phyloP scores from a whole-genome alignment of 2,797 vertebrate genomes.

The Heteromormyrus szaboi region DNA sequence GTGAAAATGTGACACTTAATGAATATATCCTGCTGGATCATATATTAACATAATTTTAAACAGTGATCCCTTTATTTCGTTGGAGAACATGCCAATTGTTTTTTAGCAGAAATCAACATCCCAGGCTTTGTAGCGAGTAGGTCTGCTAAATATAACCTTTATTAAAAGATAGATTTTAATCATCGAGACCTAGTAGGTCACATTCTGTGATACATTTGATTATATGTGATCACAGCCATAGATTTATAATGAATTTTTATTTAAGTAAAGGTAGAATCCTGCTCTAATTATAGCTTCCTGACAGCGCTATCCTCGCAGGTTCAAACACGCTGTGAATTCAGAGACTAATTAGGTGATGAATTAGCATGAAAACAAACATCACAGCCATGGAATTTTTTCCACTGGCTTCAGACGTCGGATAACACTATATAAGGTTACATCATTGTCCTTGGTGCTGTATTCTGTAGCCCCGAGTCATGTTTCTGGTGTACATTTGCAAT shows the following conservation, averaged over 20 bases:
- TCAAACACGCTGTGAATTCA: constrained; percentile 7
- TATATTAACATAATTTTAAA: not conserved
- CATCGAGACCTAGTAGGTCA: not conserved
- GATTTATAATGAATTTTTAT: not conserved
- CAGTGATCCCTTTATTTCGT: not conserved
- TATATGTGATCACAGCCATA: not conserved
- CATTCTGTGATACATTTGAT: not conserved
- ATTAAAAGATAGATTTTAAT: not conserved
- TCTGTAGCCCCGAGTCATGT: constrained; percentile 15
- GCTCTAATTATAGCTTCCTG: not conserved
- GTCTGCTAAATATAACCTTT: not conserved
- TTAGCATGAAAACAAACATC: constrained; percentile 30
- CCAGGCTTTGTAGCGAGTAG: not conserved
- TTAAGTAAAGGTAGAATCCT: not conserved
- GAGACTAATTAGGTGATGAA: constrained; percentile 30
- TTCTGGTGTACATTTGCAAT: constrained; percentile 11
- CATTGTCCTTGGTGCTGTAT: constrained; percentile 25
- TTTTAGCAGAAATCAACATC: not conserved
- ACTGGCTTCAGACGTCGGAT: constrained; percentile 21
- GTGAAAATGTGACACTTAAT: not conserved
- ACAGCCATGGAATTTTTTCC: constrained; percentile 33
- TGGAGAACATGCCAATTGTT: not conserved
- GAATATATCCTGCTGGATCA: not conserved
- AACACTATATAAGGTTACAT: constrained; percentile 36
- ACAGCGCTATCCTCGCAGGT: not conserved